phyloP scores from a whole-genome alignment of 2,797 vertebrate genomes.

The Platyrinchus mystaceus region DNA sequence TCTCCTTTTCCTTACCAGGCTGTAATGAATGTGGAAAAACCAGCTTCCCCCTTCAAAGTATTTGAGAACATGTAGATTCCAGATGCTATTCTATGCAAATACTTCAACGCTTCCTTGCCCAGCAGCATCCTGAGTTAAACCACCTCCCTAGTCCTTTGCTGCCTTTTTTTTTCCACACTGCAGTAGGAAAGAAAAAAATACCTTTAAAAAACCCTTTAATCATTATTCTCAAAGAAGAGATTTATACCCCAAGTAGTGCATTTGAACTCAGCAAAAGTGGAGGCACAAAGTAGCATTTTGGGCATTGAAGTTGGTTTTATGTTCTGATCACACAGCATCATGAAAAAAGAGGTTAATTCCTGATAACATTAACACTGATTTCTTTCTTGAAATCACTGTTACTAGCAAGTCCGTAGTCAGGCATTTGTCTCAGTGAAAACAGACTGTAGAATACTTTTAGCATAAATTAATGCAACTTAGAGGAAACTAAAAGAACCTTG shows the following conservation, averaged over 20 bases:
- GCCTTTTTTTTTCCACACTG: not conserved
- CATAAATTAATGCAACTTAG: not conserved
- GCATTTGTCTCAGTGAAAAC: not conserved
- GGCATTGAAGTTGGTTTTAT: not conserved
- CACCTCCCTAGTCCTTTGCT: not conserved
- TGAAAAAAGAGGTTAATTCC: not conserved
- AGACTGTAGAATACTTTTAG: not conserved
- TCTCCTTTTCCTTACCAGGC: constrained; percentile 71
- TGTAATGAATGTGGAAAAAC: constrained; percentile 68
- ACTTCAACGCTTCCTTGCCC: constrained; percentile 27
- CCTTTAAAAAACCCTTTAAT: not conserved
- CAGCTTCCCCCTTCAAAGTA: constrained; percentile 59
- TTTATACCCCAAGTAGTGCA: not conserved
- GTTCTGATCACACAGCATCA: not conserved
- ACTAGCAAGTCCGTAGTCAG: not conserved
- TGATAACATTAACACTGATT: not conserved
- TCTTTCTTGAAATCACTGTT: not conserved
- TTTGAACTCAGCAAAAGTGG: not conserved
- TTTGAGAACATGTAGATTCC: constrained; percentile 60
- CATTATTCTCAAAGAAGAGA: not conserved
- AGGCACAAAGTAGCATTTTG: not conserved
- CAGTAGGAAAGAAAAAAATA: not conserved
- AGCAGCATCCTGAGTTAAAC: not conserved
- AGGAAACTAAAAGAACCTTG: not conserved
- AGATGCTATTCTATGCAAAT: constrained; percentile 74